Conservation (phyloP, 30 jellyfish, hydroid and myxozoan species). For the Pseudorhiza aurosa region DNA sequence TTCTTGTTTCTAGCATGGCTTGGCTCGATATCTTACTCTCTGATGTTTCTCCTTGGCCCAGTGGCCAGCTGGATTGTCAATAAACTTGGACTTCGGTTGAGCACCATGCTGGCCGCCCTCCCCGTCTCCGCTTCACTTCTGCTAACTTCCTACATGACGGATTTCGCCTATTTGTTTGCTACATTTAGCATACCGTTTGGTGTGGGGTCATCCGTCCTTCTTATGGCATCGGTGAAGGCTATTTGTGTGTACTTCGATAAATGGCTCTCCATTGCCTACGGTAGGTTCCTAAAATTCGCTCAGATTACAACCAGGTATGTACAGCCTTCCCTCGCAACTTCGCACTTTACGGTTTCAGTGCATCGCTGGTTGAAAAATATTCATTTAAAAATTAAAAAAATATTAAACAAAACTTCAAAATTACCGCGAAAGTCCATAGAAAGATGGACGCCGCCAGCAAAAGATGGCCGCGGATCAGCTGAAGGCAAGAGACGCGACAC, state of each 20-base stretch:
- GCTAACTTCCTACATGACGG: slow-evolving; percentile 32
- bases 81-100: slow-evolving; percentile 16
- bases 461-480: too few species aligned
- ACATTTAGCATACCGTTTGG: slow-evolving; percentile 56
- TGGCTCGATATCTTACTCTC: slow-evolving; percentile 34
- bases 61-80: slow-evolving; percentile 16
- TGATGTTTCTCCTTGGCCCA: slow-evolving; percentile 34
- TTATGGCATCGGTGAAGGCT: slow-evolving; percentile 27
- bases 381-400: too few species aligned
- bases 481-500: too few species aligned
- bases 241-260: slow-evolving; percentile 27
- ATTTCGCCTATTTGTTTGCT: slow-evolving; percentile 19
- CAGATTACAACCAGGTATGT: neutral
- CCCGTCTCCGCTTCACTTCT: slow-evolving; percentile 30
- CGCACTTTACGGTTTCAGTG: neutral
- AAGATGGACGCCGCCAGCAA: neutral
- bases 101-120: slow-evolving; percentile 44
- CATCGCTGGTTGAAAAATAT: too few species aligned
- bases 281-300: neutral
- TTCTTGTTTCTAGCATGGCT: slow-evolving; percentile 39
- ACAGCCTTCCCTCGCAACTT: neutral
- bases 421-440: too few species aligned
- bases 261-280: slow-evolving; percentile 28
- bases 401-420: too few species aligned
- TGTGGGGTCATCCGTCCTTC: slow-evolving; percentile 16